Conservation (phyloP, 1,140 invertebrate species). For the Drosophila repletoides region DNA sequence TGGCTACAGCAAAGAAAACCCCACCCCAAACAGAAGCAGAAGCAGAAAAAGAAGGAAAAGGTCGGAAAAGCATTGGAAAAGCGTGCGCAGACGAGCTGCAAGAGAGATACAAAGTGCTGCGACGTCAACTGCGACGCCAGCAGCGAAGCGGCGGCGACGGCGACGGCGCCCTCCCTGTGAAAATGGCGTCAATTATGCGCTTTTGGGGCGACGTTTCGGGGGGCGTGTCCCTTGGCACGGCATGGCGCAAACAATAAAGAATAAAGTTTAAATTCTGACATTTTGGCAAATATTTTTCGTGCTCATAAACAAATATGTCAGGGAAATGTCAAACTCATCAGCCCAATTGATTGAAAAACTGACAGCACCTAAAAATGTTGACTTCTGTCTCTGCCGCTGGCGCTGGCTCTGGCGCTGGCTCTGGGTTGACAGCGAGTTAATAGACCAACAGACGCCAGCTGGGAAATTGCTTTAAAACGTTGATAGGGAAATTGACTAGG, state of each 20-base stretch:
- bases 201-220: constrained; percentile 13
- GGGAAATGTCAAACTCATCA: constrained; percentile 78
- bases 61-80: constrained; percentile 50
- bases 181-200: constrained; percentile 74
- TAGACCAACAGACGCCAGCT: too few relatives aligned
- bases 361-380: constrained; percentile 46
- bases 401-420: too few relatives aligned
- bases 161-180: constrained; percentile 40
- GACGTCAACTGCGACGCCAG: constrained; percentile 19
- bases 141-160: constrained; percentile 13
- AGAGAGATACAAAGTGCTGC: constrained; percentile 40
- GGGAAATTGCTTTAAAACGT: too few relatives aligned
- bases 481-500: too few relatives aligned
- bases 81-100: constrained; percentile 48
- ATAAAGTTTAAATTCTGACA: constrained; percentile 80
- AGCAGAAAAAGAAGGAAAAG: constrained; percentile 21
- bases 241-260: constrained; percentile 72
- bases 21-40: constrained; percentile 34
- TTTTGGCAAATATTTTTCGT: constrained; percentile 80
- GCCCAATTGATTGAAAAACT: constrained; percentile 72
- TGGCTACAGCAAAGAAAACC: constrained; percentile 21
- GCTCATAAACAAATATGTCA: constrained; percentile 76
- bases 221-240: constrained; percentile 60
- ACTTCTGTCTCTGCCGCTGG: too few relatives aligned
- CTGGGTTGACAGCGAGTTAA: neutral